Conservation (phyloP, 2,797 vertebrate species). For the Pyrocephalus nanus region DNA sequence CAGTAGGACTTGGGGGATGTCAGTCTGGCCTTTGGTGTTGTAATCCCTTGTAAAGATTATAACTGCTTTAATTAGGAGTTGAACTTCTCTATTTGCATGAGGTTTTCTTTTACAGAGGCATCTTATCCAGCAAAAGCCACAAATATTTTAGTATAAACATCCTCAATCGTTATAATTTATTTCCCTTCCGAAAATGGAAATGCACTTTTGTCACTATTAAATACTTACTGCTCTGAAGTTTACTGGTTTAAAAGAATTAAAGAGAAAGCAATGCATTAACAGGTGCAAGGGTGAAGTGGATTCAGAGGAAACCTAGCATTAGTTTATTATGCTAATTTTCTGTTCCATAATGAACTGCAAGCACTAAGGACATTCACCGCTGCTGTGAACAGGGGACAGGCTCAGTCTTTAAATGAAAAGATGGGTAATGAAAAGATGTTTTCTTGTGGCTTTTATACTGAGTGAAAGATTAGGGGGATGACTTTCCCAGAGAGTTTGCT, state of each 20-base stretch:
- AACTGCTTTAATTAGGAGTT: neutral
- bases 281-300: neutral
- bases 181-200: neutral
- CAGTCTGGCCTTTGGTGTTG: neutral
- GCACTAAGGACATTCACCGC: neutral
- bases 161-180: neutral
- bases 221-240: neutral
- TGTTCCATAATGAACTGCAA: neutral
- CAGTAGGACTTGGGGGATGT: neutral
- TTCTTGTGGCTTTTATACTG: neutral
- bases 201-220: neutral
- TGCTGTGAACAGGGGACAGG: accelerated
- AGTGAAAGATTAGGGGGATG: neutral
- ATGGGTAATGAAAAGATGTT: neutral
- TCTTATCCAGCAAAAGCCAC: conserved; percentile 16
- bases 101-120: neutral
- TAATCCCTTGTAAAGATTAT: neutral
- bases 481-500: neutral
- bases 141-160: conserved; percentile 10
- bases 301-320: neutral
- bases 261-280: neutral
- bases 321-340: neutral
- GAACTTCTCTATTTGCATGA: conserved; percentile 12
- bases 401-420: neutral
- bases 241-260: neutral